Evolutionary conservation across 2,797 vertebrate species (phyloP), one percentile per base, ranked within the genome.

Genomic region (Malurus leucopterus): DNA sequence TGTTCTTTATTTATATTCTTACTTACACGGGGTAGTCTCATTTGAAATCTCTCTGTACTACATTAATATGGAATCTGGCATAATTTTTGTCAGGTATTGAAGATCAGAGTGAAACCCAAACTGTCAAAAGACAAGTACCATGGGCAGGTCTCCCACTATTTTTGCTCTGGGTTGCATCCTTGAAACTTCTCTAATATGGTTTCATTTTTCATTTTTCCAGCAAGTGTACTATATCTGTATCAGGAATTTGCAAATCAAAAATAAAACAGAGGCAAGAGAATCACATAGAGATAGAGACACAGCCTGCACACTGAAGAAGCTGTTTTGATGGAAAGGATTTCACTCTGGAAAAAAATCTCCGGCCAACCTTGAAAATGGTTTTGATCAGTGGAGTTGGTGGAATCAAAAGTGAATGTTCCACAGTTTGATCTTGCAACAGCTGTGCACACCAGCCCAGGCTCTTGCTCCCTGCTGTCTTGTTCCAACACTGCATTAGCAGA

Each of bases 351-450:
- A 55, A n/a, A 67, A 77, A 21, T 0, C 3, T 32, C 0, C 0
- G 68, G 27, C 18, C 69, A 80, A 24, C 19, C 57, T 69, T 32
- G 47, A 67, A 78, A 85, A 50, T 44, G 34, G 72, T 85, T 93
- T 89, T 85, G 69, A 87, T 90, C 65, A 72, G 34, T 72, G 40
- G 70, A 71, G 29, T 15, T 7, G 3, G 61, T 70, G 43, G 34
- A 94, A 67, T 63, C 38, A 74, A 69, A 93, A 83, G 59, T 15
- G 22, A 89, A 53, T 11, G 22, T 63, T 87, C 51, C 59, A 65
- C 20, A 65, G 53, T 50, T 75, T 63, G 63, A 53, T 68, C 76
- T 82, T 57, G 26, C 29, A 88, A 71, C 92, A 95, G 90, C 90
- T 95, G 90, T n/a, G 40, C 20, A 64, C 70, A 87, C 59, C 84